Conservation (phyloP, 2,888 invertebrate species). For the Ophion ventricosus region DNA sequence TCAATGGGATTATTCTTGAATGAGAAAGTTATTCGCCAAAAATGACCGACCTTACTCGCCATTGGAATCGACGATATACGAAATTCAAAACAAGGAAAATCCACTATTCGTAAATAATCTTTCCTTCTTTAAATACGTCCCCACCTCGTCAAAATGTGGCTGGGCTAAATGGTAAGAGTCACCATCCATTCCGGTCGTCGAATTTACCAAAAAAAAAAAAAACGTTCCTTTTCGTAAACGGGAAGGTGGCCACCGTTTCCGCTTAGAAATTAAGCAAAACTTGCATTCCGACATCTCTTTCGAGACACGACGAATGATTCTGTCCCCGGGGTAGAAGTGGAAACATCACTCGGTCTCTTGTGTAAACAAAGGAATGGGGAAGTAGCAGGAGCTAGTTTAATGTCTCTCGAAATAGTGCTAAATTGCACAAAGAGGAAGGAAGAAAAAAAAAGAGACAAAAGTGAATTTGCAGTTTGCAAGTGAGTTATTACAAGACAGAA, state of each 20-base stretch:
- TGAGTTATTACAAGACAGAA: slow-evolving; percentile 66
- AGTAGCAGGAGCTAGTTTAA: background rate
- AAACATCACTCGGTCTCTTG: slow-evolving; percentile 42
- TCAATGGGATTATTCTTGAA: background rate
- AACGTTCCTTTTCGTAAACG: slow-evolving; percentile 11
- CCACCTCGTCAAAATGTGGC: background rate
- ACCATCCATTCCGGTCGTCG: background rate
- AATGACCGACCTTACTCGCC: background rate
- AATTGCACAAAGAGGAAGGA: slow-evolving; percentile 45
- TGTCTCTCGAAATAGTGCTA: slow-evolving; percentile 22
- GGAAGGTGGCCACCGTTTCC: background rate
- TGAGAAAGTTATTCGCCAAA: slow-evolving; percentile 4
- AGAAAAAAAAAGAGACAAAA: slow-evolving; percentile 64
- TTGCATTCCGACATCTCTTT: slow-evolving; percentile 8
- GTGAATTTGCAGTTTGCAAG: slow-evolving; percentile 82
- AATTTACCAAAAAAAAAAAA: background rate
- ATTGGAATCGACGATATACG: slow-evolving; percentile 14
- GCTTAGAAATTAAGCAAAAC: background rate
- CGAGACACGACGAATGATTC: slow-evolving; percentile 14
- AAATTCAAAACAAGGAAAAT: slow-evolving; percentile 25
- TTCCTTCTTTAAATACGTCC: slow-evolving; percentile 7
- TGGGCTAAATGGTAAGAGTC: background rate
- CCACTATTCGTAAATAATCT: slow-evolving; percentile 8
- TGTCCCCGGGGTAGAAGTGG: slow-evolving; percentile 17
- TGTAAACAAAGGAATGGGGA: slow-evolving; percentile 42